Evolutionary conservation across 2,888 invertebrate genomes (phyloP), one percentile per base, ranked within the genome.

Genomic region (Acrobasis consociella): DNA sequence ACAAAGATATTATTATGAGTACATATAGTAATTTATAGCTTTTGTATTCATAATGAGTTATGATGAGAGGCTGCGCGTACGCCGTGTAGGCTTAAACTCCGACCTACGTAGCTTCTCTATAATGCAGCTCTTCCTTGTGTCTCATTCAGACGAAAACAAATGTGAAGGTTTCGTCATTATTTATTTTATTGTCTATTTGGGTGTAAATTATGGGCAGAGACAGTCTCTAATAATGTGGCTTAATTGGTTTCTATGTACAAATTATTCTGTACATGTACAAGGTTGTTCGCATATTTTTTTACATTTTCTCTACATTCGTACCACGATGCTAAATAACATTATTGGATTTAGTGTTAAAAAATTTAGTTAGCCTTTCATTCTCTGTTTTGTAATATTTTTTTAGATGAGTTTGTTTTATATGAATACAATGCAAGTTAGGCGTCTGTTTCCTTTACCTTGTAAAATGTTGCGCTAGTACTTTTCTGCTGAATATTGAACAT

Each of bases 101-200:
- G 39, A 56, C 56, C 42, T 42, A 56, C 56, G 56, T 56, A 42
- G 56, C 38, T 38, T 55, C 53, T 55, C 72, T 69, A 68, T 60
- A 64, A 69, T 66, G 65, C 39, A 37, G 13, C 46, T 65, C 65
- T 71, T 64, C 62, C 64, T 39, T 67, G 65, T 60, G 59, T 67
- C 38, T 56, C 56, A 56, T 56, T 46, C 1, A 56, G 52, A 52
- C 31, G n/a, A 13, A 56, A 56, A 42, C 39, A 39, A 16, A 56
- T 42, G 42, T 62, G 60, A 58, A 67, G 39, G 50, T 52, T 64
- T 22, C 17, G 13, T 9, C 17, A 56, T 17, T 17, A 10, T 9
- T 42, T 56, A 42, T 22, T 56, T 9, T 11, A 42, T 17, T 17
- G 7, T 15, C n/a, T 56, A 46, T 22, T 56, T 56, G 42, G 42